Base-by-base conservation (phyloP, 1,140 invertebrate genomes). In the Pogonus chalceus region DNA sequence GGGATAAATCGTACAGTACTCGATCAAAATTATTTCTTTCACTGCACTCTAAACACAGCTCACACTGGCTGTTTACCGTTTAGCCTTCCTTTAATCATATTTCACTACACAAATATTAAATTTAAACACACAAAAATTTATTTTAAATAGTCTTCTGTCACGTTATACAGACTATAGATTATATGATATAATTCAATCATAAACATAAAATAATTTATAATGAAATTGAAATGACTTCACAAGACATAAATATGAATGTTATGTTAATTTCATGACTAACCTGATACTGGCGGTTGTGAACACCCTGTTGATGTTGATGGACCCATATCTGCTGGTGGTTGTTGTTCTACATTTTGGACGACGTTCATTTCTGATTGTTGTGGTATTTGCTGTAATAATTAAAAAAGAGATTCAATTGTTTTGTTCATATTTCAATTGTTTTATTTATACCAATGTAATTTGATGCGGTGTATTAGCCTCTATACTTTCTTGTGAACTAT, bases 401-500 rank as follows among this genome's bases (percentile, higher is more conserved):
- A 51, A 50, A 21, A 48, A 16, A 50, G 10, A 50, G n/a, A 24
- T 24, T 7, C 16, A 16, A 26, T 26, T 54, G 1, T 9, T 9
- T 47, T 50, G 2, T 31, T 1, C 20, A 1, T 35, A 7, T 3
- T 31, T n/a, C 1, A 16, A 51, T 26, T 14, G 37, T 43, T 1
- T 55, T 2, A 24, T 3, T 24, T 57, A 60, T 61, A 69, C 67
- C 56, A 69, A 52, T 18, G 63, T 64, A 43, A 69, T 63, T 57
- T 67, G 65, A 57, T 65, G 64, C 14, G 62, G 56, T 14, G 59
- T 53, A 20, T 62, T 60, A 14, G 56, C 57, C 22, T 69, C 65
- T 9, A 57, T 57, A 53, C 61, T 67, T 43, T 69, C 67, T 55
- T 65, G 62, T 20, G 65, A 67, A 57, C 62, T 65, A 26, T 62